Evolutionary conservation across 2,888 invertebrate species (phyloP), one percentile per base, ranked within the genome.

Genomic region (Pachydiplax longipennis): DNA sequence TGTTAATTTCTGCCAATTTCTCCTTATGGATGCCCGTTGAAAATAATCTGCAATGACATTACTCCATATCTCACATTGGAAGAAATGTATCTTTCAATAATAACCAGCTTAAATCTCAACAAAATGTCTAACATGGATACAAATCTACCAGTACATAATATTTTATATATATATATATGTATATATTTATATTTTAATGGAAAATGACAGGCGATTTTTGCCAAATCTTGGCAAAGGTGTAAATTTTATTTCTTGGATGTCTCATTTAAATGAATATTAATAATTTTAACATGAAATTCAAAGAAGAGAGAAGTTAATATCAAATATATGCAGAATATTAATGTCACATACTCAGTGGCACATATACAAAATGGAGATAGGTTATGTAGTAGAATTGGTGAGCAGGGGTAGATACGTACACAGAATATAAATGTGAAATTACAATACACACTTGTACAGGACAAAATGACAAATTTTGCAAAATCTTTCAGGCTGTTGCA

Each of bases 351-450:
- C 87, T 61, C 35, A 61, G 37, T 87, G 87, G 65, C 87, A 87
- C 87, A 37, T 65, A 31, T n/a, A 87, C 87, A 87, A 61, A 83
- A 83, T 31, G 83, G 53, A 58, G 83, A 87, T 58, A 87, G 73
- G 73, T 73, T 73, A 73, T 87, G 61, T 65, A 37, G 12, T 10
- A 87, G 87, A 87, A 61, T 87, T 87, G 87, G 87, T 87, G 87
- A 87, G 87, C 61, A 37, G 61, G 65, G 87, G 37, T 22, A 31
- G 81, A 61, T 87, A 87, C 61, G 61, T 61, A 87, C 87, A 87
- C 87, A 22, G 87, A 87, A 87, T 87, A 65, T 61, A 87, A 87
- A 61, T 61, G 87, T 87, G 61, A 87, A 87, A 87, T 87, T 87
- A 87, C 87, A 87, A 61, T 87, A 40, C 37, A 87, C 87, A 87